These are phyloP conservation scores for Ceyx melanurus DNA, from an alignment of 2,113 vertebrate genomes.

Conservation along the genomic window DNA sequence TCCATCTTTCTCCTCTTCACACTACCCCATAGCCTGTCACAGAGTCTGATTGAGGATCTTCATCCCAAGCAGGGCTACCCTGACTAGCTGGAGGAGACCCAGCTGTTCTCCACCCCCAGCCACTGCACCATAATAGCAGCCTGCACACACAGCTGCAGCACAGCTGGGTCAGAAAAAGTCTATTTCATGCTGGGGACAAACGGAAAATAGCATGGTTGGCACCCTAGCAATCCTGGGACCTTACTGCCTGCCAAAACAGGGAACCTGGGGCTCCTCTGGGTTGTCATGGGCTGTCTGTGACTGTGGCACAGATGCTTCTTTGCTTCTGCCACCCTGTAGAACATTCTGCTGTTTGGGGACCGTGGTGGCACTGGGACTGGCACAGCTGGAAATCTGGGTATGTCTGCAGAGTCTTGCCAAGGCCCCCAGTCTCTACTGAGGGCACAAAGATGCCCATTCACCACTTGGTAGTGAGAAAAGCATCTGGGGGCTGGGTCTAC, in stretches of 20 bases:
- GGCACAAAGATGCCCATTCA: not conserved
- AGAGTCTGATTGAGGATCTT: rapidly evolving
- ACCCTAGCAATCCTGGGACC: not conserved
- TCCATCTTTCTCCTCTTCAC: not conserved
- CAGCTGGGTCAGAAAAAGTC: not conserved
- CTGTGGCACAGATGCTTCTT: not conserved
- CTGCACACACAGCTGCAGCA: constrained; percentile 27
- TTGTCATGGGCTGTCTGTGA: not conserved
- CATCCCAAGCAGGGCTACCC: not conserved
- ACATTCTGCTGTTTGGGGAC: not conserved
- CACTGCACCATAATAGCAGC: not conserved
- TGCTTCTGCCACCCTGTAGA: not conserved
- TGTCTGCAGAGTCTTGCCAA: not conserved
- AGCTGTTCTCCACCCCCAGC: not conserved
- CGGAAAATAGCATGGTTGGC: not conserved
- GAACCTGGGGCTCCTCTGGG: rapidly evolving
- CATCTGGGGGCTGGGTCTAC: too few species aligned
- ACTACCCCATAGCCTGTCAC: rapidly evolving
- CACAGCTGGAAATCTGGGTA: not conserved
- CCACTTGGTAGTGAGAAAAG: not conserved
- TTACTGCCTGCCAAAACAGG: not conserved
- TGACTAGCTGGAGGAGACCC: not conserved
- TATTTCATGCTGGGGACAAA: constrained; percentile 12
- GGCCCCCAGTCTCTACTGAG: too few species aligned
- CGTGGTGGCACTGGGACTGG: not conserved